phyloP scores from a whole-genome alignment of 1,140 invertebrate genomes.

The Frieseomelitta varia region DNA sequence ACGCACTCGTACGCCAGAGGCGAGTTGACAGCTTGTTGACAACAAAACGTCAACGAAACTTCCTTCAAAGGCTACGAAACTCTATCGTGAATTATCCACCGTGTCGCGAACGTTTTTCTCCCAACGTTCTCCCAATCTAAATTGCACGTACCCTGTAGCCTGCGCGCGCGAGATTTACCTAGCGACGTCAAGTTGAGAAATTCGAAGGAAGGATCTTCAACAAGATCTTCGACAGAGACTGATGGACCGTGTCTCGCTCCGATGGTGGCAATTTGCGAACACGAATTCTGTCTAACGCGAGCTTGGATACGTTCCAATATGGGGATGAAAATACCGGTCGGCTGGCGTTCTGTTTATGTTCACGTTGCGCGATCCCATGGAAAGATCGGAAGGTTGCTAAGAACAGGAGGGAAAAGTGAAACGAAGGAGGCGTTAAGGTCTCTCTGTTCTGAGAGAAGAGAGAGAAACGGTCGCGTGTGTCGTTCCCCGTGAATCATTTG shows the following conservation, averaged over 20 bases:
- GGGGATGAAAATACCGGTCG: conserved; percentile 44
- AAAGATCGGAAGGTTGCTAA: conserved; percentile 23
- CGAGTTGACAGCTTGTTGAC: neutral
- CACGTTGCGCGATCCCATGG: conserved; percentile 28
- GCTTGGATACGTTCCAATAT: conserved; percentile 57
- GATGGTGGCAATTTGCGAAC: conserved; percentile 12
- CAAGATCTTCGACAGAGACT: neutral
- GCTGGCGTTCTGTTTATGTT: conserved; percentile 50
- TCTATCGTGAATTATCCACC: too few relatives aligned
- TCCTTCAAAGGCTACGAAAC: neutral
- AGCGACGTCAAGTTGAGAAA: neutral
- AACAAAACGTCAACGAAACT: conserved; percentile 2
- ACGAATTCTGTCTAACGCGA: conserved; percentile 25
- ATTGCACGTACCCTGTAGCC: neutral
- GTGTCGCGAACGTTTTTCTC: too few relatives aligned
- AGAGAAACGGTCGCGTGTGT: neutral
- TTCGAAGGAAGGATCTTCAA: neutral
- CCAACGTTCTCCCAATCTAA: neutral
- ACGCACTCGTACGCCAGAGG: too few relatives aligned
- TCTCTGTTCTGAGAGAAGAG: neutral
- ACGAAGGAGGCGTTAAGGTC: neutral
- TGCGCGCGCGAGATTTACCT: neutral
- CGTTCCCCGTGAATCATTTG: conserved; percentile 43
- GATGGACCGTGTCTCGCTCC: neutral
- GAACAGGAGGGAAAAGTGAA: neutral